phyloP scores from a whole-genome alignment of 1,140 invertebrate species.

The Drosophila simulans region DNA sequence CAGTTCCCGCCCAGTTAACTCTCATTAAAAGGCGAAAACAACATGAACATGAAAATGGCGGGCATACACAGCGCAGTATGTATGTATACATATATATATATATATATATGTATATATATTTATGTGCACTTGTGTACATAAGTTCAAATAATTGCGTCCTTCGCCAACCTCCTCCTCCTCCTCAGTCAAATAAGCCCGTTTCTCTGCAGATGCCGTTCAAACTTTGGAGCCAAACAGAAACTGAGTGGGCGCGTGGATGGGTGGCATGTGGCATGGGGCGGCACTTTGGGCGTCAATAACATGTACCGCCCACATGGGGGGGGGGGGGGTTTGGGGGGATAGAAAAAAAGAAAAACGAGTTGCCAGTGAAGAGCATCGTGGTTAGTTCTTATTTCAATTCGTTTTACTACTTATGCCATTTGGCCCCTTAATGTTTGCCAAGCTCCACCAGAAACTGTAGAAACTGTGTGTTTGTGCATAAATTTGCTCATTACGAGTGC shows the following conservation, averaged over 20 bases:
- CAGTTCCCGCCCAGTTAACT: conserved; percentile 36
- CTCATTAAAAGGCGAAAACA: conserved; percentile 27
- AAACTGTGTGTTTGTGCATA: conserved; percentile 10
- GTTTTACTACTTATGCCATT: conserved; percentile 8
- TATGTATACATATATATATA: too few relatives aligned
- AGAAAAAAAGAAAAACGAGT: too few relatives aligned
- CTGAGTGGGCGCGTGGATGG: not conserved
- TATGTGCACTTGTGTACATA: not conserved
- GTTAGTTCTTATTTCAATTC: conserved; percentile 19
- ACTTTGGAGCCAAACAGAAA: conserved; percentile 1
- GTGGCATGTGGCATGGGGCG: not conserved
- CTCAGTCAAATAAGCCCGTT: not conserved
- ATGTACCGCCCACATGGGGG: not conserved
- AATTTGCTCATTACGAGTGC: conserved; percentile 19
- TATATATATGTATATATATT: too few relatives aligned
- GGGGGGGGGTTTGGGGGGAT: too few relatives aligned
- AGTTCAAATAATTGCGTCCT: conserved; percentile 2
- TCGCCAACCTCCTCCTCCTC: too few relatives aligned
- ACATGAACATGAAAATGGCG: not conserved
- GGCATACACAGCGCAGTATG: not conserved
- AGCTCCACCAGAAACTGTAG: not conserved
- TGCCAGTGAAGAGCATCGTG: not conserved
- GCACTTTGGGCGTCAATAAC: not conserved
- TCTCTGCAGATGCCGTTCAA: conserved; percentile 3
- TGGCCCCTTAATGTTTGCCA: conserved; percentile 5